phyloP scores from a whole-genome alignment of 2,888 invertebrate genomes.

The Drosophila pegasa region DNA sequence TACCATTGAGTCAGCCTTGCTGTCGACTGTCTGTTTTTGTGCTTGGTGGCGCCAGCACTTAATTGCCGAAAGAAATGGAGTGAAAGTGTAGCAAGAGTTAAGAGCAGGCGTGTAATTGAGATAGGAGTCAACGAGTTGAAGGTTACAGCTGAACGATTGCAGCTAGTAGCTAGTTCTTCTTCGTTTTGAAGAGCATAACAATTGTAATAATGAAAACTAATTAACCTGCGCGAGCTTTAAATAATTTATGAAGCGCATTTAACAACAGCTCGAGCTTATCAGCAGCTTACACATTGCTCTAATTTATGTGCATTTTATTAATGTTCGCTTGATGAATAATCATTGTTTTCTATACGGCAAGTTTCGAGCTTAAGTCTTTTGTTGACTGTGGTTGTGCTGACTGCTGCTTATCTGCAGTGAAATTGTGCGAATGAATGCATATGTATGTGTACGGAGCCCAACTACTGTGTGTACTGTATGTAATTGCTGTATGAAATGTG shows the following conservation, averaged over 20 bases:
- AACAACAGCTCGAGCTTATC: constrained; percentile 39
- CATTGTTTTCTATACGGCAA: constrained; percentile 29
- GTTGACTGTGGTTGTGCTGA: constrained; percentile 37
- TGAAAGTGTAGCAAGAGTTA: constrained; percentile 73
- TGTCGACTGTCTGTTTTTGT: constrained; percentile 45
- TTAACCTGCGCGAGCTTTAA: constrained; percentile 22
- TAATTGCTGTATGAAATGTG: constrained; percentile 11
- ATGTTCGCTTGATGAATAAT: constrained; percentile 60
- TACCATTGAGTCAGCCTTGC: constrained; percentile 53
- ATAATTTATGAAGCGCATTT: constrained; percentile 42
- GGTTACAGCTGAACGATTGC: constrained; percentile 9
- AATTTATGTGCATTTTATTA: constrained; percentile 68
- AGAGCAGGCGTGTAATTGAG: constrained; percentile 23
- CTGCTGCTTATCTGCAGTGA: constrained; percentile 49
- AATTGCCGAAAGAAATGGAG: constrained; percentile 69
- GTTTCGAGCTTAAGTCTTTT: constrained; percentile 68
- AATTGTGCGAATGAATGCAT: constrained; percentile 65
- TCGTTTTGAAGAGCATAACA: constrained; percentile 19
- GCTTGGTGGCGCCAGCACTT: constrained; percentile 76
- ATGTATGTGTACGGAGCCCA: constrained; percentile 26
- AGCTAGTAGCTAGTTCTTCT: constrained; percentile 1
- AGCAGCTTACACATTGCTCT: constrained; percentile 50
- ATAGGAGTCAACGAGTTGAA: constrained; percentile 13
- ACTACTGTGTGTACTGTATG: constrained; percentile 53
- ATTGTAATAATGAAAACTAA: constrained; percentile 19